phyloP scores from a whole-genome alignment of 2,113 vertebrate species.

The Festucalex cinctus region DNA sequence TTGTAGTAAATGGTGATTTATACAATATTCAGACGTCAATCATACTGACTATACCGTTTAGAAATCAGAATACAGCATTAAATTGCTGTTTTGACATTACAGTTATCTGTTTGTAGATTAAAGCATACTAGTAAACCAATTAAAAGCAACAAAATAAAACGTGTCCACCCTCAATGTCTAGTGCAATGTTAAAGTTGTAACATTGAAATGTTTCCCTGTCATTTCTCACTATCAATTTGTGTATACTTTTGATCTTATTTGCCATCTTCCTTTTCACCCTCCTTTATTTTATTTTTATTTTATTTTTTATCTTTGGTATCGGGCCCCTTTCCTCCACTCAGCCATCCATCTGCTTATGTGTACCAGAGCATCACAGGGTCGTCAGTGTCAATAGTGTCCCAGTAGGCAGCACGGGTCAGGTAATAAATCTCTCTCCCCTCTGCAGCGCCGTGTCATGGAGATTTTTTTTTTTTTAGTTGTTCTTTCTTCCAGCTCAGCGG shows the following conservation, averaged over 20 bases:
- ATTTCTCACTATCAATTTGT: slow-evolving; percentile 21
- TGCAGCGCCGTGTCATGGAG: slow-evolving; percentile 33
- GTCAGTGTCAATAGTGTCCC: slow-evolving; percentile 45
- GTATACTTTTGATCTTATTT: slow-evolving; percentile 6
- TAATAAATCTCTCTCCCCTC: slow-evolving; percentile 51
- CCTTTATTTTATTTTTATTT: background rate
- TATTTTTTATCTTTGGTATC: slow-evolving; percentile 16
- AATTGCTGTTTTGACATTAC: background rate
- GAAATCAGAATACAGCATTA: background rate
- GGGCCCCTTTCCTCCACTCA: slow-evolving; percentile 26
- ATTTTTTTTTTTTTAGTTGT: slow-evolving; percentile 18
- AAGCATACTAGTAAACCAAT: slow-evolving; percentile 23
- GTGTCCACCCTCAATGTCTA: slow-evolving; percentile 21
- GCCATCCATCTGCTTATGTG: slow-evolving; percentile 39
- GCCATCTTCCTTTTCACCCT: slow-evolving; percentile 3
- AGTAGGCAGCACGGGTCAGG: slow-evolving; percentile 50
- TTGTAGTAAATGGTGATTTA: no score
- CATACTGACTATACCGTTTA: background rate
- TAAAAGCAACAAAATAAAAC: slow-evolving; percentile 21
- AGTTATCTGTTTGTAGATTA: background rate
- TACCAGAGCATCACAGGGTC: slow-evolving; percentile 36
- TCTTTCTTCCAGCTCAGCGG: slow-evolving; percentile 42
- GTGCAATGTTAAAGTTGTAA: background rate
- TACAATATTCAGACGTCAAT: no score
- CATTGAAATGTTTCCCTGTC: slow-evolving; percentile 27